These are phyloP conservation scores for Mobula birostris DNA, from an alignment of 2,113 vertebrate species.

Conservation along the genomic window DNA sequence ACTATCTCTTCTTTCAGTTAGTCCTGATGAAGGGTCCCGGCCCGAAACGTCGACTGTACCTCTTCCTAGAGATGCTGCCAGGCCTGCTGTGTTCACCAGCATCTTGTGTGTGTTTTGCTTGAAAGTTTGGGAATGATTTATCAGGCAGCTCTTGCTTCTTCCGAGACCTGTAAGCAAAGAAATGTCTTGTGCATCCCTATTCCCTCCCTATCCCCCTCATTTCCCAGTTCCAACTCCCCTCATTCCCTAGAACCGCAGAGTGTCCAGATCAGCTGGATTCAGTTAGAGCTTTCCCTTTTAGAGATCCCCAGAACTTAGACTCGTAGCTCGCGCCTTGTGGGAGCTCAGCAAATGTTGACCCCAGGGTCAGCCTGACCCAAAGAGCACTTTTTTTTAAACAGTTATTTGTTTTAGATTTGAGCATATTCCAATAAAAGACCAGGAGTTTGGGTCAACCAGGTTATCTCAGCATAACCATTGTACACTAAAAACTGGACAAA, in stretches of 20 bases:
- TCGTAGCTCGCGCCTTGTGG: neutral
- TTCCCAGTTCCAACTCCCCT: no score
- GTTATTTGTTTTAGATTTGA: neutral
- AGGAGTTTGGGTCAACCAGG: neutral
- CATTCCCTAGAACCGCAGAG: no score
- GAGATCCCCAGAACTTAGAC: neutral
- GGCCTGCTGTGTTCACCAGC: no score
- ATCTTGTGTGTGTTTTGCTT: no score
- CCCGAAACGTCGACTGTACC: no score
- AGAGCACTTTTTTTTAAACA: neutral
- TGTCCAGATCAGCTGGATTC: neutral
- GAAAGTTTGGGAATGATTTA: neutral
- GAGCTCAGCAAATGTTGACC: neutral
- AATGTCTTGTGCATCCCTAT: no score
- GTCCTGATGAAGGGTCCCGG: no score
- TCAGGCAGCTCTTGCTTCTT: neutral
- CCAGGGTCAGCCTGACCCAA: neutral
- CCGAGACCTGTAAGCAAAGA: no score
- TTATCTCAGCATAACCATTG: neutral
- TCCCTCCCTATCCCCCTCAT: no score
- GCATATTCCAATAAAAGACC: neutral
- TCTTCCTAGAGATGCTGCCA: no score
- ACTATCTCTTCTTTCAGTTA: no score
- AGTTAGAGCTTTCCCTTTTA: neutral
- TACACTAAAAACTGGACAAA: neutral